Evolutionary conservation across 2,113 vertebrate genomes (phyloP).

Genomic region (Dinomys branickii): DNA sequence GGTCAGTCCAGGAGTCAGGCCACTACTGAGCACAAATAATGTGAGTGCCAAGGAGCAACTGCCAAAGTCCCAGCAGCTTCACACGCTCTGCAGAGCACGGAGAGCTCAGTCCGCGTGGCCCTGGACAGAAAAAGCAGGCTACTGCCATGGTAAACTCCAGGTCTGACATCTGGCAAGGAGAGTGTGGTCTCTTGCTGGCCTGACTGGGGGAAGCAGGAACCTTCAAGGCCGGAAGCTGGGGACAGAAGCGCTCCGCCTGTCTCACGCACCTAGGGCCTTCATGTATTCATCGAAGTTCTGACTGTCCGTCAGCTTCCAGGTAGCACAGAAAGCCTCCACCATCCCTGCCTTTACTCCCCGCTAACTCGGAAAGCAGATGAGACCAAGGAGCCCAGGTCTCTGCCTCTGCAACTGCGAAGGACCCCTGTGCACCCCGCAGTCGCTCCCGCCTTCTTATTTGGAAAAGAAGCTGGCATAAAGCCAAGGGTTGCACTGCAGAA

Average conservation of each 20-base stretch:
- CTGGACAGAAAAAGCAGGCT: not conserved
- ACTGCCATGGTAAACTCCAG: not conserved
- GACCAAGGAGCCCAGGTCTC: not conserved
- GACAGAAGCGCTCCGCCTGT: not conserved
- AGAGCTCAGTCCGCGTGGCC: not conserved
- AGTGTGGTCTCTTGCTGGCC: not conserved
- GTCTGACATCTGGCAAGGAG: not conserved
- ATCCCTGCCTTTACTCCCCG: slow-evolving; percentile 83
- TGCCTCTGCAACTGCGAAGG: not conserved
- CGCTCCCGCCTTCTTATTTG: slow-evolving; percentile 71
- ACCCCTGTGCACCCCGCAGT: not conserved
- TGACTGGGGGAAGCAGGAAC: not conserved
- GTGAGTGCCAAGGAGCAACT: not conserved
- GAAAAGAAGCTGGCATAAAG: slow-evolving; percentile 58
- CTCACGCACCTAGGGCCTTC: slow-evolving; percentile 93
- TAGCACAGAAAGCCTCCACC: slow-evolving; percentile 95
- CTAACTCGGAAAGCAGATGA: not conserved
- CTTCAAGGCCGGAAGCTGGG: not conserved
- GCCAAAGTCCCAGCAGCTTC: not conserved
- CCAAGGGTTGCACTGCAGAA: slow-evolving; percentile 63
- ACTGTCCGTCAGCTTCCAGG: slow-evolving; percentile 95
- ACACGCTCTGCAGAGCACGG: not conserved
- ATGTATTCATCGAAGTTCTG: slow-evolving; percentile 97
- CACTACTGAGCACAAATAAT: not conserved
- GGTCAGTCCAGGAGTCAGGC: not conserved